These are phyloP conservation scores for Acholoe squamosa DNA, from an alignment of 2,888 invertebrate species.

Conservation along the genomic window DNA sequence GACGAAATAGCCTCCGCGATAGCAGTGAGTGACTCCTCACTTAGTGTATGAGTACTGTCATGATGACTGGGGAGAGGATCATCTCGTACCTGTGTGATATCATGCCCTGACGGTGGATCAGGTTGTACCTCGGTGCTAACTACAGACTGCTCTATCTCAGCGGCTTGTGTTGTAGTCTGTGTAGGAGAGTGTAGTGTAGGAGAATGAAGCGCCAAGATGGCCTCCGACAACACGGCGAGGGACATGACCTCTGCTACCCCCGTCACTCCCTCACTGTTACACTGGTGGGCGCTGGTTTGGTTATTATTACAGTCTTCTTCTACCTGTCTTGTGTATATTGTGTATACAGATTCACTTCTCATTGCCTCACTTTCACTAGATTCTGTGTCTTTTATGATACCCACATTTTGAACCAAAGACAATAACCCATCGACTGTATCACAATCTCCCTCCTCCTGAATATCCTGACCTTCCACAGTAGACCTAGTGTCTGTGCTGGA, in stretches of 20 bases:
- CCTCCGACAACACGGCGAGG: neutral
- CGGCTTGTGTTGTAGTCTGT: neutral
- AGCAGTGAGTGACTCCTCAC: neutral
- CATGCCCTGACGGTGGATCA: too few species aligned
- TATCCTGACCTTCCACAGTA: too few species aligned
- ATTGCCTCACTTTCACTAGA: too few species aligned
- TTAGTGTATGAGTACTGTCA: neutral
- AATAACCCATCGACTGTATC: too few species aligned
- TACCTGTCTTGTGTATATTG: too few species aligned
- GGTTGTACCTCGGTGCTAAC: neutral
- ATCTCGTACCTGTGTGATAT: neutral
- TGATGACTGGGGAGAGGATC: neutral
- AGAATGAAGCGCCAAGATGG: neutral
- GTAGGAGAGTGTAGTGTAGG: too few species aligned
- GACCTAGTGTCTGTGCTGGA: too few species aligned
- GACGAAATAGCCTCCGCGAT: neutral
- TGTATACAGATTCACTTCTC: too few species aligned
- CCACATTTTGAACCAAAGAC: too few species aligned
- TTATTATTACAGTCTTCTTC: neutral
- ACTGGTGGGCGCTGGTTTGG: neutral
- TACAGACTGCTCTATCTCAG: neutral
- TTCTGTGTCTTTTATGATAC: too few species aligned
- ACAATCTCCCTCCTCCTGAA: too few species aligned
- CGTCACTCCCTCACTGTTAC: neutral
- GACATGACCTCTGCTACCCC: neutral